These are phyloP conservation scores for Barbus barbus DNA, from an alignment of 2,113 vertebrate species.

Conservation along the genomic window DNA sequence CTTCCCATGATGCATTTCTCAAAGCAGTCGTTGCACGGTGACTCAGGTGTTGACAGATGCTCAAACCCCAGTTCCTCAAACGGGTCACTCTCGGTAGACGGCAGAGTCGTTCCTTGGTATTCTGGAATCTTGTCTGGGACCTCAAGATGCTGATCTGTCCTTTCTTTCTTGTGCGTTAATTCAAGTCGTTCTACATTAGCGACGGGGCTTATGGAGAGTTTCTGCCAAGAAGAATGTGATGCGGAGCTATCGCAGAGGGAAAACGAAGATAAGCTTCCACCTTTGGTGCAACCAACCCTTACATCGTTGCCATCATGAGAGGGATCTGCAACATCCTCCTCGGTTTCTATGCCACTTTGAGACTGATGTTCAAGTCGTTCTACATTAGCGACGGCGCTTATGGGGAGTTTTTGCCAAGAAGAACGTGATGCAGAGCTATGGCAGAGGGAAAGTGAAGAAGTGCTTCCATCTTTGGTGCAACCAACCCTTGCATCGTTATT, in stretches of 20 bases:
- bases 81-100: background rate
- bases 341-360: conserved; percentile 2
- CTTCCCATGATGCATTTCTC: conserved; percentile 28
- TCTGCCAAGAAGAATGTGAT: conserved; percentile 75
- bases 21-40: conserved; percentile 61
- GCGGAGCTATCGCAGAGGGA: conserved; percentile 65
- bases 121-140: background rate
- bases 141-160: background rate
- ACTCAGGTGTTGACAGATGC: background rate
- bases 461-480: no score
- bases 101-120: background rate
- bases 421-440: no score
- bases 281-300: background rate
- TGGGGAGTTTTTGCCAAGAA: no score
- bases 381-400: no score
- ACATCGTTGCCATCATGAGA: background rate
- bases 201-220: conserved; percentile 48
- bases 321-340: background rate
- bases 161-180: background rate
- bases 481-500: no score
- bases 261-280: conserved; percentile 48
- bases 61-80: conserved; percentile 25
- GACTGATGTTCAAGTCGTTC: conserved; percentile 59
- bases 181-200: background rate
- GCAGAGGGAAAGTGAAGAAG: no score